Evolutionary conservation across 2,113 vertebrate species (phyloP), one percentile per base, ranked within the genome.

Genomic region (Entomyzon cyanotis): DNA sequence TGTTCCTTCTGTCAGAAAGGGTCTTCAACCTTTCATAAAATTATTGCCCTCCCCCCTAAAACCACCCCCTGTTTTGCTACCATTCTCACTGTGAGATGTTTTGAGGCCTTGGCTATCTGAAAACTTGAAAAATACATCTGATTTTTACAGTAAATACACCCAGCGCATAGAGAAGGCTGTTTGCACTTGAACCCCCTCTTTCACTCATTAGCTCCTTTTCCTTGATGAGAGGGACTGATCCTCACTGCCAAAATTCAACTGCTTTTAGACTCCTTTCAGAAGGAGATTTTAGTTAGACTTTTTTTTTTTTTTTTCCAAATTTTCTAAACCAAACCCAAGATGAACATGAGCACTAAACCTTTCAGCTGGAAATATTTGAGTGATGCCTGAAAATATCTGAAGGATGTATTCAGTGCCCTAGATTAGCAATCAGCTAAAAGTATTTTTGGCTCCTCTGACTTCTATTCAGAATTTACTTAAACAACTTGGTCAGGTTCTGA

Each of bases 381-480:
- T 14, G 15, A 94, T 44, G 33, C n/a, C 53, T 76, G 50, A 31
- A 76, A 88, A 73, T 67, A 69, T 79, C 47, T 70, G 68, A 93
- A 70, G 17, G 21, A 62, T 70, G 10, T 33, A 81, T 77, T 88
- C 52, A 67, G 14, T 52, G 33, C 12, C 12, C 19, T 42, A 90
- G 64, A 94, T 81, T 59, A 92, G 56, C 70, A 91, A 90, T 71
- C 79, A 88, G 25, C 49, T 92, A 49, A 39, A 77, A 86, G 8
- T 60, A 22, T 60, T 93, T 93, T 80, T 87, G 52, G 49, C 46
- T 90, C 27, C 33, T 80, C 33, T 89, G 37, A 55, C 25, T 74
- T 90, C 87, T 94, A 75, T 78, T 88, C 86, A 78, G 44, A 94
- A 78, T 83, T 81, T 93, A 44, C 56, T 95, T 58, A 31, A 84